phyloP scores from a whole-genome alignment of 2,113 vertebrate genomes.

The Australoheros scitulus region DNA sequence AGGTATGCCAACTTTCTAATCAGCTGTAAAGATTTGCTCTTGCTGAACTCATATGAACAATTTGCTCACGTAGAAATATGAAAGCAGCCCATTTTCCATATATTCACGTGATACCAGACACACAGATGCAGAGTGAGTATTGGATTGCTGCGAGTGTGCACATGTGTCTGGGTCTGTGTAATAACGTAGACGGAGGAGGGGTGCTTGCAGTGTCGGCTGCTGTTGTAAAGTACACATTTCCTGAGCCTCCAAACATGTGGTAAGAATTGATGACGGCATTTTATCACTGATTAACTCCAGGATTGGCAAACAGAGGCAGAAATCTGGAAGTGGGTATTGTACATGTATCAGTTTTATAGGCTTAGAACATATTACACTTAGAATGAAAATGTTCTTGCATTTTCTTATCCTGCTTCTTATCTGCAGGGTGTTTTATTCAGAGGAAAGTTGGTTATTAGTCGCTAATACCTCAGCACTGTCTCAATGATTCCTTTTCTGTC shows the following conservation, averaged over 20 bases:
- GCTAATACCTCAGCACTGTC: neutral
- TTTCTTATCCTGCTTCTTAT: constrained; percentile 9
- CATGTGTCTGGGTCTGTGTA: constrained; percentile 22
- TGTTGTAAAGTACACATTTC: constrained; percentile 62
- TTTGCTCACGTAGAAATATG: neutral
- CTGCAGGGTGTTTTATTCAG: neutral
- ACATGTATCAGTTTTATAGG: constrained; percentile 40
- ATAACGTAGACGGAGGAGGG: constrained; percentile 20
- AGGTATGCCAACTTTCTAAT: constrained; percentile 17
- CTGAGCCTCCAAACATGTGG: constrained; percentile 65
- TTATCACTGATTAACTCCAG: constrained; percentile 64
- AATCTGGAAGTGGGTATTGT: constrained; percentile 44
- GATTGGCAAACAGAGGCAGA: constrained; percentile 39
- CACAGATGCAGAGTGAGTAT: constrained; percentile 34
- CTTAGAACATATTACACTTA: constrained; percentile 23
- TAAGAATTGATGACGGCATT: constrained; percentile 59
- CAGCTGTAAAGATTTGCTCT: constrained; percentile 5
- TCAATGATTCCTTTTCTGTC: neutral
- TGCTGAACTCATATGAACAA: constrained; percentile 17
- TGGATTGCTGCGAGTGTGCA: constrained; percentile 33
- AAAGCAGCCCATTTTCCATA: constrained; percentile 2
- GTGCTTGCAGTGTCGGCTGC: constrained; percentile 38
- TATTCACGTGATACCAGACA: neutral
- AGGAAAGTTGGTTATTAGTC: constrained; percentile 1
- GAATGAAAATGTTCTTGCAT: constrained; percentile 9